Percentiles rank a stretch among this genome's conserved stretches.
Conservation (phyloP, 2,113 vertebrate genomes). For the Phasianus colchicus region DNA sequence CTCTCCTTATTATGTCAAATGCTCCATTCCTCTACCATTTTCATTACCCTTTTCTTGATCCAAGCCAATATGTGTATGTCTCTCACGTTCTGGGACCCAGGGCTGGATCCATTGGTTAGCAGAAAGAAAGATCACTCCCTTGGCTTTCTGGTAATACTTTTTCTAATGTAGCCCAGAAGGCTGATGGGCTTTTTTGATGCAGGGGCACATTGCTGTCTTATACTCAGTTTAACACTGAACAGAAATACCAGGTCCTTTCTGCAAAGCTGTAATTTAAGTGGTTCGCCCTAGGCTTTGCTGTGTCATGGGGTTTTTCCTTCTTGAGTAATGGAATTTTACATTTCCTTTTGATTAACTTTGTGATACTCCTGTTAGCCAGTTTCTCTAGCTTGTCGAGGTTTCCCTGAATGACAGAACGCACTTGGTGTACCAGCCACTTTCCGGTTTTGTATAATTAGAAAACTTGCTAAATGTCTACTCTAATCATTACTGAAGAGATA, state of each 20-base stretch:
- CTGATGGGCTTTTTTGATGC: neutral
- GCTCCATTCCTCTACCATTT: neutral
- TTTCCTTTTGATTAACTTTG: neutral
- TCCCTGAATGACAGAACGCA: neutral
- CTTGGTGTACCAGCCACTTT: neutral
- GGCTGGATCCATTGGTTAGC: neutral
- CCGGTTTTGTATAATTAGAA: neutral
- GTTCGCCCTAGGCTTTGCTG: neutral
- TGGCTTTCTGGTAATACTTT: neutral
- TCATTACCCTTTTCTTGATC: neutral
- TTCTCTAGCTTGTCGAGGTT: neutral
- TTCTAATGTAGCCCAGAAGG: neutral
- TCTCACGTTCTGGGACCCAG: neutral
- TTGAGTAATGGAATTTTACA: neutral
- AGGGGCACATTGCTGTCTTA: neutral
- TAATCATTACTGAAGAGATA: neutral
- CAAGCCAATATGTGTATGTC: neutral
- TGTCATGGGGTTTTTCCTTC: neutral
- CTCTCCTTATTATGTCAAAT: neutral
- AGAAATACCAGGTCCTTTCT: neutral
- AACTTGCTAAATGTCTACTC: neutral
- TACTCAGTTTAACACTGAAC: neutral
- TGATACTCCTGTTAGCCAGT: neutral
- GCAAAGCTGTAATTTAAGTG: neutral
- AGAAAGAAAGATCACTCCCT: neutral